A percentile compares a stretch with the other conserved stretches of the same genome.
These are phyloP conservation scores for Resseliella maxima DNA, from an alignment of 2,888 invertebrate species.

Conservation along the genomic window DNA sequence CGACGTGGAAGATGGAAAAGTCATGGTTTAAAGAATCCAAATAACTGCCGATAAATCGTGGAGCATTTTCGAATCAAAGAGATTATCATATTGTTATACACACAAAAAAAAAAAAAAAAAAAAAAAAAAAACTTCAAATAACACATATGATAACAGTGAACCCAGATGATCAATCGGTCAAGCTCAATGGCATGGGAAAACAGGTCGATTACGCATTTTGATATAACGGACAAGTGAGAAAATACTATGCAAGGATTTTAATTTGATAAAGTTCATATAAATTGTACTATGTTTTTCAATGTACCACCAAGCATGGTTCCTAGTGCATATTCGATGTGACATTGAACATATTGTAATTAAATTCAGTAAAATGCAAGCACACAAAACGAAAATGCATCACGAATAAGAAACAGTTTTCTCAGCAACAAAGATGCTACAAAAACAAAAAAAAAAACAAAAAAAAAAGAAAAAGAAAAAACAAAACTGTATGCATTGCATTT, in stretches of 20 bases:
- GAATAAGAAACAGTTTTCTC: too few relatives aligned
- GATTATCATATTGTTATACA: neutral
- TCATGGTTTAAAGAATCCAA: neutral
- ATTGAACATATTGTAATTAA: neutral
- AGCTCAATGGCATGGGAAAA: conserved; percentile 15
- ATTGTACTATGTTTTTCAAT: neutral
- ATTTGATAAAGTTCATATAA: neutral
- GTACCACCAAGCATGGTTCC: neutral
- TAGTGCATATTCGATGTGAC: neutral
- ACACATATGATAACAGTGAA: neutral
- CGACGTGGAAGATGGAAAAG: neutral
- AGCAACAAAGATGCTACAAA: too few relatives aligned
- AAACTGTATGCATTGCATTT: too few relatives aligned
- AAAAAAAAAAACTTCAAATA: neutral
- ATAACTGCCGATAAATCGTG: neutral
- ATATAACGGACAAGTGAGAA: neutral
- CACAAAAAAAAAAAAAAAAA: neutral
- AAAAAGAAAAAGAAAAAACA: neutral
- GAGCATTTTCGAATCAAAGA: neutral
- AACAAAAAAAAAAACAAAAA: neutral
- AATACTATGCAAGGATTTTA: too few relatives aligned
- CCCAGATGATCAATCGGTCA: neutral
- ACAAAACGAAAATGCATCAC: too few relatives aligned
- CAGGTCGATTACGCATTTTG: conserved; percentile 10
- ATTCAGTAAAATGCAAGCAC: too few relatives aligned